A percentile compares a stretch with the other conserved stretches of the same genome.
phyloP scores from a whole-genome alignment of 1,140 invertebrate species.

The Notospermus geniculatus region DNA sequence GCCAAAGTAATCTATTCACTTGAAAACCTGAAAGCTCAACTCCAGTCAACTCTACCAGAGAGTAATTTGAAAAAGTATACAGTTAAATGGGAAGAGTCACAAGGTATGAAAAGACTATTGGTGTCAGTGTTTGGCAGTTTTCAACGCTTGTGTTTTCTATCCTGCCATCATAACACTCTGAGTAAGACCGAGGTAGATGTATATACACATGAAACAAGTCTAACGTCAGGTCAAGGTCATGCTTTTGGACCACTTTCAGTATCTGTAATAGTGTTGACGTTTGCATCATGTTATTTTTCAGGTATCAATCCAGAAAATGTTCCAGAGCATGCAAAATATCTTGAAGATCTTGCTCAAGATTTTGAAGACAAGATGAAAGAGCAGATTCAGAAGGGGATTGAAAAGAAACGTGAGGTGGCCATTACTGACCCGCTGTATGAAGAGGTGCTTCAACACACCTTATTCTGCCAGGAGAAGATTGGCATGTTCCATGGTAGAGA shows the following conservation, averaged over 20 bases:
- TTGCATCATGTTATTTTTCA: conserved; percentile 15
- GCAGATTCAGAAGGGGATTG: conserved; percentile 30
- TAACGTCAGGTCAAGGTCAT: too few species aligned
- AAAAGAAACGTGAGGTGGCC: conserved; percentile 11
- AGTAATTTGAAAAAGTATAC: background rate
- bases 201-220: too few species aligned
- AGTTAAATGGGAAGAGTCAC: background rate
- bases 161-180: too few species aligned
- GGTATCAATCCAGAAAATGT: conserved; percentile 32
- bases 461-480: conserved; percentile 37
- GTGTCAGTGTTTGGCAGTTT: too few species aligned
- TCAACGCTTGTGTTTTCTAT: too few species aligned
- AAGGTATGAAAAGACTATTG: too few species aligned
- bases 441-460: conserved; percentile 34
- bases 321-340: conserved; percentile 31
- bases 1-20: too few species aligned
- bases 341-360: conserved; percentile 29
- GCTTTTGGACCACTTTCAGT: too few species aligned
- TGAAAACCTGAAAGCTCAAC: background rate
- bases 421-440: conserved; percentile 21
- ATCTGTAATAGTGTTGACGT: too few species aligned
- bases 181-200: too few species aligned
- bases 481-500: conserved; percentile 30
- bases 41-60: background rate
- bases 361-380: conserved; percentile 26